phyloP scores from a whole-genome alignment of 2,888 invertebrate species.

The Cephus pulcher region DNA sequence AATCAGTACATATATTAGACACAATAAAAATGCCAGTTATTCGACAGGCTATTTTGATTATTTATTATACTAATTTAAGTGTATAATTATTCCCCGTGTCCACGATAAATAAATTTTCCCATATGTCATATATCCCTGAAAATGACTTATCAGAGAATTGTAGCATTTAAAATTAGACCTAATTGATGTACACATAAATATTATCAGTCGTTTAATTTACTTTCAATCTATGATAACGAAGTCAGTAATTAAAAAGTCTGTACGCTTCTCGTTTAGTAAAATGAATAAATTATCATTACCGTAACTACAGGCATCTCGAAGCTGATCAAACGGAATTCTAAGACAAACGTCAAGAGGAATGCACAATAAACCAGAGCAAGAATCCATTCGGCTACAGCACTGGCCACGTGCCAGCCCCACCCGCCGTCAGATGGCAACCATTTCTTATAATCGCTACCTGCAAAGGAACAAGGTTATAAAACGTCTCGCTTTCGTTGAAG shows the following conservation, averaged over 20 bases:
- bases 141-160: too few relatives aligned
- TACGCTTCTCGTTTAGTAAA: background rate
- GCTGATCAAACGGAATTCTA: conserved; percentile 67
- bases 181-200: too few relatives aligned
- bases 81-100: too few relatives aligned
- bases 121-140: too few relatives aligned
- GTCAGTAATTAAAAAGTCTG: background rate
- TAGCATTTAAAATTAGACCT: too few relatives aligned
- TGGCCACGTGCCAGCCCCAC: conserved; percentile 68
- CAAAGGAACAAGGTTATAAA: background rate
- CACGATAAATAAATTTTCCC: too few relatives aligned
- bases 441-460: conserved; percentile 65
- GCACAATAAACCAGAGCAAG: conserved; percentile 68
- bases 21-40: too few relatives aligned
- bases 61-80: too few relatives aligned
- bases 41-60: too few relatives aligned
- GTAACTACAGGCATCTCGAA: conserved; percentile 47
- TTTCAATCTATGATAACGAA: too few relatives aligned
- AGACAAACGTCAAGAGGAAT: conserved; percentile 69
- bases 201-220: too few relatives aligned
- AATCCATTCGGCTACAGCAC: conserved; percentile 70
- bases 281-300: conserved; percentile 29
- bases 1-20: too few relatives aligned
- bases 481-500: background rate
- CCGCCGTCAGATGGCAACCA: conserved; percentile 69